Evolutionary conservation across 30 jellyfish, hydroid and myxozoan species (phyloP).

Genomic region (Catostylus mosaicus): DNA sequence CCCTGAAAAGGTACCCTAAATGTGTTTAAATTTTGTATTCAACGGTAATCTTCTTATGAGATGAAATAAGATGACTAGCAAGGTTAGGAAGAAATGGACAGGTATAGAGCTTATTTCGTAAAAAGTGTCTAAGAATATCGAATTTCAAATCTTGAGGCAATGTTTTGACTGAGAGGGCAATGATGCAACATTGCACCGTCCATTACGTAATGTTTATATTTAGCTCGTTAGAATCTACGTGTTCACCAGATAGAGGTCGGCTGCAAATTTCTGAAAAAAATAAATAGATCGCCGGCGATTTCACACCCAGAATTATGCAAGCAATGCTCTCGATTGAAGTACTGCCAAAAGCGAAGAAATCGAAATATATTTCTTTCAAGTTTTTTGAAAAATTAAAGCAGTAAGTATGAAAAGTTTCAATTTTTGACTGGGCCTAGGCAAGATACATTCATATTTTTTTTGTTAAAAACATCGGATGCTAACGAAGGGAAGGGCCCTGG

Average conservation of each 20-base stretch:
- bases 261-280: background rate
- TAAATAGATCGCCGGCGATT: background rate
- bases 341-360: background rate
- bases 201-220: background rate
- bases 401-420: background rate
- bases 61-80: too few relatives aligned
- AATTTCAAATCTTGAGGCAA: too few relatives aligned
- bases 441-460: background rate
- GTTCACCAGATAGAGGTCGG: conserved; percentile 10
- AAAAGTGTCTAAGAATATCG: too few relatives aligned
- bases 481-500: too few relatives aligned
- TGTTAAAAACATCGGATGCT: too few relatives aligned
- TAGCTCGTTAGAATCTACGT: background rate
- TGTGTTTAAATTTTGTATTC: too few relatives aligned
- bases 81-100: too few relatives aligned
- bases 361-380: background rate
- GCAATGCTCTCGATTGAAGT: background rate
- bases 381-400: background rate
- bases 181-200: background rate
- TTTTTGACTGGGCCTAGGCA: background rate
- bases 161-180: background rate
- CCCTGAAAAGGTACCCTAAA: too few relatives aligned
- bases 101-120: too few relatives aligned
- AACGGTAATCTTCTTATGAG: too few relatives aligned
- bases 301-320: background rate